Evolutionary conservation across 2,113 vertebrate species (phyloP).

Genomic region (Apistogramma diplotaenia): DNA sequence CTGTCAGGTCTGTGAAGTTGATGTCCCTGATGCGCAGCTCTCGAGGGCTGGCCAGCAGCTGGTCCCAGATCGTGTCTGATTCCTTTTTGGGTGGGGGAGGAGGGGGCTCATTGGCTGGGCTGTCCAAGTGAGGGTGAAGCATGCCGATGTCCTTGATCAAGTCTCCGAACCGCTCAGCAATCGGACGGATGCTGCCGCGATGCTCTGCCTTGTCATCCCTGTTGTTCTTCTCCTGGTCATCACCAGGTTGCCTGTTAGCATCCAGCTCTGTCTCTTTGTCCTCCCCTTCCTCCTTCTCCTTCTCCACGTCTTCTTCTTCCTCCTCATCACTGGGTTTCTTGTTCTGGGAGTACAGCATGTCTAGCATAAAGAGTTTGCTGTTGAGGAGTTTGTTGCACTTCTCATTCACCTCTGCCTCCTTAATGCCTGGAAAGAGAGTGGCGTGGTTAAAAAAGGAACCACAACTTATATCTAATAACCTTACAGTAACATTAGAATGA

Average conservation of each 20-base stretch:
- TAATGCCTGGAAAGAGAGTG: slow-evolving; percentile 75
- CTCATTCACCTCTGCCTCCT: slow-evolving; percentile 86
- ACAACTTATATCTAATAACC: not conserved
- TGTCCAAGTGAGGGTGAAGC: slow-evolving; percentile 25
- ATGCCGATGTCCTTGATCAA: slow-evolving; percentile 78
- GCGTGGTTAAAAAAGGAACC: not conserved
- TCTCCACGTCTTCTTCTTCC: slow-evolving; percentile 80
- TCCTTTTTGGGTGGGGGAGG: slow-evolving; percentile 79
- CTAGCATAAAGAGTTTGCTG: slow-evolving; percentile 94
- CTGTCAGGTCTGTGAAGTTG: slow-evolving; percentile 94
- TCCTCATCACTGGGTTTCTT: slow-evolving; percentile 82
- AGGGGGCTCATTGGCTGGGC: slow-evolving; percentile 63
- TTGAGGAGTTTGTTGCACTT: slow-evolving; percentile 88
- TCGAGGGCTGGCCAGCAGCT: slow-evolving; percentile 91
- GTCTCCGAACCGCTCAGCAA: slow-evolving; percentile 89
- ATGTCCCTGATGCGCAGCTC: slow-evolving; percentile 95
- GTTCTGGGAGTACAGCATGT: slow-evolving; percentile 96
- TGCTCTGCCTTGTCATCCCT: slow-evolving; percentile 75
- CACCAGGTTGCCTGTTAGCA: slow-evolving; percentile 68
- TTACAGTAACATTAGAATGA: not conserved
- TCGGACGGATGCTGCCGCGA: slow-evolving; percentile 82
- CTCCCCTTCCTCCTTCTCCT: slow-evolving; percentile 62
- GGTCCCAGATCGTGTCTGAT: slow-evolving; percentile 97
- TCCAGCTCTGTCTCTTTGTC: slow-evolving; percentile 68
- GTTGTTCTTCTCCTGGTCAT: slow-evolving; percentile 28